Percentiles rank a stretch among this genome's conserved stretches.
phyloP scores from a whole-genome alignment of 2,888 invertebrate species.

The Nowickia ferox region DNA sequence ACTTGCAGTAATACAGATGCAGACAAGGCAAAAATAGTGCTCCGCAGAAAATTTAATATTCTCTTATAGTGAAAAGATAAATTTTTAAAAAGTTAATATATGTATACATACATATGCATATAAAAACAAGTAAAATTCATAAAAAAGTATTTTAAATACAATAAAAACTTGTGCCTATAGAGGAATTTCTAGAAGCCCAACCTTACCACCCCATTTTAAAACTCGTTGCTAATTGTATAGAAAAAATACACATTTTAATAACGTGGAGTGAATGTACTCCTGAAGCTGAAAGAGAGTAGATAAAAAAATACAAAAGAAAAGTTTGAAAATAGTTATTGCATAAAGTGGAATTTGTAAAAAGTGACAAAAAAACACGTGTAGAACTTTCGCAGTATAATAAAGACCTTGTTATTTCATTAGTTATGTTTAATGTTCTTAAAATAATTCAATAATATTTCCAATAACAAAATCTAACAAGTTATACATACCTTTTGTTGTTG shows the following conservation, averaged over 20 bases:
- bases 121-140: background rate
- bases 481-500: constrained; percentile 12
- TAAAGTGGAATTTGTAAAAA: constrained; percentile 52
- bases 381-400: constrained; percentile 17
- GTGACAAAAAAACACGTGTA: constrained; percentile 36
- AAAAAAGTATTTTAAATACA: background rate
- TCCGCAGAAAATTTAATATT: too few species aligned
- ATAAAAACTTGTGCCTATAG: background rate
- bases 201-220: constrained; percentile 21
- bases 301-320: background rate
- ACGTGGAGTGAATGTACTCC: background rate
- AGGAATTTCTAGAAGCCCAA: constrained; percentile 8
- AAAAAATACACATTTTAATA: constrained; percentile 9
- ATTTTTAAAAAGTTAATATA: background rate
- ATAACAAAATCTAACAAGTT: constrained; percentile 52
- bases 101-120: too few species aligned
- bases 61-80: background rate
- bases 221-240: constrained; percentile 4
- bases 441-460: constrained; percentile 32
- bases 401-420: constrained; percentile 56
- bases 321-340: constrained; percentile 16
- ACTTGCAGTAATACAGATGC: constrained; percentile 58
- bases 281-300: background rate
- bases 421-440: constrained; percentile 40
- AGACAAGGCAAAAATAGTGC: background rate